Base-by-base conservation (phyloP, 2,888 invertebrate genomes). In the Hesperia comma region DNA sequence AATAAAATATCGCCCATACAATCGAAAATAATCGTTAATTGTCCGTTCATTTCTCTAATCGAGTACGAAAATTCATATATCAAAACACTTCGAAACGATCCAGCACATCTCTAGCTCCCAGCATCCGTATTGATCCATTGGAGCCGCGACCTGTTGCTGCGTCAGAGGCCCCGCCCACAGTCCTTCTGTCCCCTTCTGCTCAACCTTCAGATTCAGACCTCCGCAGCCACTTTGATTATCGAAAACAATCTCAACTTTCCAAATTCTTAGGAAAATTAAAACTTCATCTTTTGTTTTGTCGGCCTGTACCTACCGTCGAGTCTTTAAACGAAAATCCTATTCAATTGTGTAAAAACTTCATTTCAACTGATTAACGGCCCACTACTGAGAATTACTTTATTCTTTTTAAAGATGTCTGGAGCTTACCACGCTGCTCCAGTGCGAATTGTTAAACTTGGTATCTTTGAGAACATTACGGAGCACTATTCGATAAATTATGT, bases 221-320 rank as follows among this genome's bases (percentile, higher is more conserved):
- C 74, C 71, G 71, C 72, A 79, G 83, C 82, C 83, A 84, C 84
- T 88, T 85, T 86, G 85, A 87, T 86, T 81, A 78, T 71, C 75
- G 79, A 84, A 88, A 90, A 90, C 87, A 91, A 89, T 90, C 85
- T 86, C 71, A 90, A 91, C 87, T 90, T 90, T 84, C 71, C 73
- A 75, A 86, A 89, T 87, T 88, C 85, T 88, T 87, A 72, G 75
- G 77, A 79, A 88, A 86, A 88, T 90, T 86, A 86, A 89, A 90
- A 84, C 84, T 89, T 84, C 77, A 69, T 61, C 64, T 70, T 70
- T 68, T 71, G 73, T 71, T 69, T 63, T 26, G 26, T 26, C 5
- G 2, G 26, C 26, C 72, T 54, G 54, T 15, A 61, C 49, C 69
- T 67, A 66, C 58, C 66, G 14, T 43, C 26, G 26, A 2, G 26